Base-by-base conservation (phyloP, 2,888 invertebrate genomes). In the Polydrusus tereticollis region DNA sequence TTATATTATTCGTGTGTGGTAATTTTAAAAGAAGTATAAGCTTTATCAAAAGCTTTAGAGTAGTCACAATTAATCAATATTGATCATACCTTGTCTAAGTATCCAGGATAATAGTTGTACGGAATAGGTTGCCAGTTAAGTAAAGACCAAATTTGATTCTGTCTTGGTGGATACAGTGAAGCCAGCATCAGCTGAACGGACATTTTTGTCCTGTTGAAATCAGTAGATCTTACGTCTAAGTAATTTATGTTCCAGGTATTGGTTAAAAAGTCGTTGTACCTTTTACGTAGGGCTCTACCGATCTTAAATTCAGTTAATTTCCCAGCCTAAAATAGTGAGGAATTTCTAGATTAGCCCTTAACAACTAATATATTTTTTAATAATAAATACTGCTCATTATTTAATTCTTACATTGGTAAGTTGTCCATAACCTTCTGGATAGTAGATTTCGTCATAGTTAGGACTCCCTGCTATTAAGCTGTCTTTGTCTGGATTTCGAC, bases 121-220 rank as follows among this genome's bases (percentile, higher is more conserved):
- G 92, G 92, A 70, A 93, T 90, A 8, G 94, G 94, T 78, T 92
- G 91, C 94, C 94, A 94, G 73, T 87, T 84, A 71, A 92, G 82
- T 5, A 68, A 38, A 77, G 88, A 88, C 90, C 90, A 91, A 72
- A 87, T 85, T 81, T 88, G 86, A 20, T 85, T 79, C 3, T 86
- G 86, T 45, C 69, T 71, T 0, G 92, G 91, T 52, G 90, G 90
- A 85, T 89, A 93, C 65, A 94, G 82, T 7, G 91, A 92, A 21
- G 92, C 91, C 72, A 92, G 83, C 60, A 91, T 88, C 23, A 90
- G 85, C 77, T 89, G 86, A 41, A 91, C 89, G 43, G 92, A 91
- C 89, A 92, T 92, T 81, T 92, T 87, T 1, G 94, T 91, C 64
- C 94, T 87, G 80, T 92, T 89, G 20, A 90, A 88, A 73, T 90